These are phyloP conservation scores for Bombylius major DNA, from an alignment of 2,888 invertebrate species.

Conservation along the genomic window DNA sequence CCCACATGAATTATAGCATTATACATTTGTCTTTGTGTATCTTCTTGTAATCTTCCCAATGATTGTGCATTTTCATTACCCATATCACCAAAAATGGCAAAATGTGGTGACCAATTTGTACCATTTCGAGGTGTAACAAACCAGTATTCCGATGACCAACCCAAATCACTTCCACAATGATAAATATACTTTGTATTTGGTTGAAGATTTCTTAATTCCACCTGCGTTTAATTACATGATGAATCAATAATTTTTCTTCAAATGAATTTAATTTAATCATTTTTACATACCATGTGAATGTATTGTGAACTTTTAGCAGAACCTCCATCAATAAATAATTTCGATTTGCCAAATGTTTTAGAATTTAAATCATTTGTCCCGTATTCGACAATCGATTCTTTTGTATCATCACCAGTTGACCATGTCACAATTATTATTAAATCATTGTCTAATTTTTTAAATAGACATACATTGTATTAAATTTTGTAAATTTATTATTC, in stretches of 20 bases:
- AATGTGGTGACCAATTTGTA: slow-evolving; percentile 59
- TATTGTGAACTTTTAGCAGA: slow-evolving; percentile 48
- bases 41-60: slow-evolving; percentile 68
- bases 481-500: no score
- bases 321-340: slow-evolving; percentile 65
- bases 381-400: slow-evolving; percentile 58
- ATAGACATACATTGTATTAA: no score
- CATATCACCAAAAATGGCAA: slow-evolving; percentile 90
- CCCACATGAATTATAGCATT: slow-evolving; percentile 86
- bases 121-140: slow-evolving; percentile 59
- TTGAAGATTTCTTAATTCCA: slow-evolving; percentile 43
- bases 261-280: not conserved
- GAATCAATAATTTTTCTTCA: not conserved
- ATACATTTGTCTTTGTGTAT: slow-evolving; percentile 64
- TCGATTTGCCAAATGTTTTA: slow-evolving; percentile 43
- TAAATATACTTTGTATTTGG: slow-evolving; percentile 60
- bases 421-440: slow-evolving; percentile 51
- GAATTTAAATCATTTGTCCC: slow-evolving; percentile 48
- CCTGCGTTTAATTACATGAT: slow-evolving; percentile 17
- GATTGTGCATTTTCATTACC: slow-evolving; percentile 83
- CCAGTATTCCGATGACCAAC: slow-evolving; percentile 71
- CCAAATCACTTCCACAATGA: slow-evolving; percentile 63
- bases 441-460: no score
- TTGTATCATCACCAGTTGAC: slow-evolving; percentile 60
- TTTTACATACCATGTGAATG: slow-evolving; percentile 56